Percentiles rank a stretch among this genome's conserved stretches.
Evolutionary conservation across 2,797 vertebrate genomes (phyloP).

Genomic region (Brotogeris chrysoptera): DNA sequence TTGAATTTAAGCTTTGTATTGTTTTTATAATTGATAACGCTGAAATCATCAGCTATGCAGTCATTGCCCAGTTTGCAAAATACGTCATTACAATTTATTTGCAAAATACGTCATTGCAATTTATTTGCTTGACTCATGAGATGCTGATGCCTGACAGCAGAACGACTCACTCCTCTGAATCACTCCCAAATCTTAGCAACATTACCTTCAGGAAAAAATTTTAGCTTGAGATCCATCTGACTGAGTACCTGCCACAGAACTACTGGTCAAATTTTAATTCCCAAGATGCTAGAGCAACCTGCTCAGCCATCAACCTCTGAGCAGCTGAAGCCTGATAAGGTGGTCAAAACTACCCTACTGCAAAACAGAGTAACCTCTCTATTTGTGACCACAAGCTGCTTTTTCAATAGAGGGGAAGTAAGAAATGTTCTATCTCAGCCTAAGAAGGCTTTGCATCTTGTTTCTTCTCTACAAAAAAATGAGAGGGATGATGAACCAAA

Average conservation of each 20-base stretch:
- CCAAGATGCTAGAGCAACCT: background rate
- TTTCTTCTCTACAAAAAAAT: background rate
- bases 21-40: background rate
- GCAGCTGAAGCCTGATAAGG: background rate
- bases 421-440: background rate
- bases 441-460: background rate
- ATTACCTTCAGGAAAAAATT: background rate
- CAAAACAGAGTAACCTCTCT: background rate
- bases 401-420: background rate
- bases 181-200: background rate
- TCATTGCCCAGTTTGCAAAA: background rate
- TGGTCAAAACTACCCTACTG: background rate
- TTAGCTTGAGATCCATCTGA: background rate
- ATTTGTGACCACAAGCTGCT: background rate
- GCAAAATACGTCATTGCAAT: background rate
- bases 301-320: background rate
- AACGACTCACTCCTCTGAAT: background rate
- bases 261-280: background rate
- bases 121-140: slow-evolving; percentile 31
- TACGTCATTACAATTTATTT: slow-evolving; percentile 20
- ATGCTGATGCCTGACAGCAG: background rate
- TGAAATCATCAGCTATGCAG: background rate
- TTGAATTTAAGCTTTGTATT: background rate
- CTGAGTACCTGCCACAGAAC: background rate
- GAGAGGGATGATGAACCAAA: background rate